Evolutionary conservation across 2,797 vertebrate species (phyloP).

Genomic region (Echiichthys vipera): DNA sequence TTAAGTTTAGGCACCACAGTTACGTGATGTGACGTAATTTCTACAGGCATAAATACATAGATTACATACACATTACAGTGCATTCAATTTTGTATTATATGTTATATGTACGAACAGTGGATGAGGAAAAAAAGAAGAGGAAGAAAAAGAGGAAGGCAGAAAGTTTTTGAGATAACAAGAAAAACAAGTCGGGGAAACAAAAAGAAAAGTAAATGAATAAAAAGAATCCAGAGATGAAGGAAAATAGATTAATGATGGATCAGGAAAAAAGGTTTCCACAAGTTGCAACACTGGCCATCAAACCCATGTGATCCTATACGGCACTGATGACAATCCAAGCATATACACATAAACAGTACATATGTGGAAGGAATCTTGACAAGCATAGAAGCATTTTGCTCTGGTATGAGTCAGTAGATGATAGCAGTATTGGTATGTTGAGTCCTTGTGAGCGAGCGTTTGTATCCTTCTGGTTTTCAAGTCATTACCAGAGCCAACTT

Average conservation of each 20-base stretch:
- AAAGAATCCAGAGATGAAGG: conserved; percentile 19
- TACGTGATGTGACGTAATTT: no score
- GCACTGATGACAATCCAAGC: conserved; percentile 1
- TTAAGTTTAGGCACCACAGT: no score
- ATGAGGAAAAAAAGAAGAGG: no score
- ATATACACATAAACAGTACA: background rate
- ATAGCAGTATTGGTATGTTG: conserved; percentile 3
- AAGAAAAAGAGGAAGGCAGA: conserved; percentile 2
- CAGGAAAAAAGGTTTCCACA: background rate
- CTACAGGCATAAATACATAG: no score
- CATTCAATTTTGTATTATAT: no score
- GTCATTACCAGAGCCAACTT: conserved; percentile 8
- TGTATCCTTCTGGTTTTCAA: conserved; percentile 30
- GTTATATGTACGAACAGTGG: no score
- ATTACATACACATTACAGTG: no score
- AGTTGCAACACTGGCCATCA: conserved; percentile 4
- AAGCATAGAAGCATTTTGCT: background rate
- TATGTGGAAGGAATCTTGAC: background rate
- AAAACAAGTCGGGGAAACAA: background rate
- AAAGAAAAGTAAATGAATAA: conserved; percentile 26
- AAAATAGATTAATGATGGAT: conserved; percentile 21
- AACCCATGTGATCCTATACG: background rate
- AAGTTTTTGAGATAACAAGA: conserved; percentile 35
- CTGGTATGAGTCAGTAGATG: background rate
- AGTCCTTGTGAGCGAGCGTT: background rate